Percentiles rank a stretch among this genome's conserved stretches.
Conservation (phyloP, 2,888 invertebrate species). For the Lymantria dispar region DNA sequence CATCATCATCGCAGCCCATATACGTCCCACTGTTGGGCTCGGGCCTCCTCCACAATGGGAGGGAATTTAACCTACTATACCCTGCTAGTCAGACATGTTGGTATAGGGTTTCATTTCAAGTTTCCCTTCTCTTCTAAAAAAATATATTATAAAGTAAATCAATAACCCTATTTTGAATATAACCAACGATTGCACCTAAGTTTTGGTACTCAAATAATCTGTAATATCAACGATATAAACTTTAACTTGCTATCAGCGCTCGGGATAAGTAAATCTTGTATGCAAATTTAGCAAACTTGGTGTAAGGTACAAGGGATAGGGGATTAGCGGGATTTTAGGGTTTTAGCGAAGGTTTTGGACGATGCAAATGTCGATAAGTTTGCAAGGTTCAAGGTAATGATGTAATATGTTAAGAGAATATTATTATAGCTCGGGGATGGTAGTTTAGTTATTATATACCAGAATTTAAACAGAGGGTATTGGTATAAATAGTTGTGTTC, state of each 20-base stretch:
- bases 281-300: constrained; percentile 53
- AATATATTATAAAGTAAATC: background rate
- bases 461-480: too few species aligned
- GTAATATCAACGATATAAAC: constrained; percentile 44
- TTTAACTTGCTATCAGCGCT: constrained; percentile 49
- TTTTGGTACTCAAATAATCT: constrained; percentile 44
- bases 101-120: too few species aligned
- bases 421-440: too few species aligned
- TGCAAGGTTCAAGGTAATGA: background rate
- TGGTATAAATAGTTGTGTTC: too few species aligned
- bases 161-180: background rate
- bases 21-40: too few species aligned
- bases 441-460: too few species aligned
- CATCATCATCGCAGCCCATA: too few species aligned
- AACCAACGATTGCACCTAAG: constrained; percentile 31
- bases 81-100: too few species aligned
- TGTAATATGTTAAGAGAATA: background rate
- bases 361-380: constrained; percentile 26
- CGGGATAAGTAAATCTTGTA: constrained; percentile 57
- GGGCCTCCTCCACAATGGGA: too few species aligned
- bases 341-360: constrained; percentile 5
- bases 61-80: too few species aligned
- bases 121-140: too few species aligned
- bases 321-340: constrained; percentile 14
- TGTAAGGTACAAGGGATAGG: constrained; percentile 30